Evolutionary conservation across 2,888 invertebrate genomes (phyloP), one percentile per base, ranked within the genome.

Genomic region (Hololepta plana): DNA sequence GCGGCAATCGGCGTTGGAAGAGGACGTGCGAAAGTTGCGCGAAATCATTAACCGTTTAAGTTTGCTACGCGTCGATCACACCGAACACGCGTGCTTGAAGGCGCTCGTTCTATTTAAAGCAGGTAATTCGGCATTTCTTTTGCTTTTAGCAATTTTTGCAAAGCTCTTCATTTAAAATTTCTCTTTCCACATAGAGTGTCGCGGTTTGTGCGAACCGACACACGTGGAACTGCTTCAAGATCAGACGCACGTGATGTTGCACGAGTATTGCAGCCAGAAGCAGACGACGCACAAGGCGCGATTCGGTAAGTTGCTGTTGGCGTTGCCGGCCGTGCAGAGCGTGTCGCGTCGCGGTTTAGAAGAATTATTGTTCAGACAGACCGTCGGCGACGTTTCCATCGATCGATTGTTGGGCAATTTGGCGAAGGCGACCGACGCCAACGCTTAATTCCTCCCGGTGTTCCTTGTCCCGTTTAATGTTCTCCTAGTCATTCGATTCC

Each of bases 41-140:
- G 69, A 71, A 37, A 57, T 79, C 2, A 55, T 80, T 27, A 62
- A 66, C 15, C 64, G 72, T 39, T 67, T 81, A 41, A 60, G 65
- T 4, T 53, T 66, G 5, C 56, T 73, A 27, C 58, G 69, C 35
- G 64, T 84, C 10, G 85, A 88, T 49, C 74, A 76, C 46, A 74
- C 76, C 0, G 87, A 88, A 46, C 80, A 72, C 43, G 79, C 85
- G 19, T 85, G 77, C 49, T 57, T 88, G n/a, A 85, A 84, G 47
- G 76, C 80, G 0, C 59, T 80, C 6, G 67, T 81, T 4, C 59
- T 87, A 4, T 87, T 84, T 50, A 79, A 80, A 52, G 66, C 76
- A 53, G 82, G 84, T 81, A 55, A 50, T 43, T 35, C 11, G 9
- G 9, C 6, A 21, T 7, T 6, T 21, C 7, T 24, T 7, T 7